phyloP scores from a whole-genome alignment of 2,888 invertebrate species.

The Scaeva pyrastri region DNA sequence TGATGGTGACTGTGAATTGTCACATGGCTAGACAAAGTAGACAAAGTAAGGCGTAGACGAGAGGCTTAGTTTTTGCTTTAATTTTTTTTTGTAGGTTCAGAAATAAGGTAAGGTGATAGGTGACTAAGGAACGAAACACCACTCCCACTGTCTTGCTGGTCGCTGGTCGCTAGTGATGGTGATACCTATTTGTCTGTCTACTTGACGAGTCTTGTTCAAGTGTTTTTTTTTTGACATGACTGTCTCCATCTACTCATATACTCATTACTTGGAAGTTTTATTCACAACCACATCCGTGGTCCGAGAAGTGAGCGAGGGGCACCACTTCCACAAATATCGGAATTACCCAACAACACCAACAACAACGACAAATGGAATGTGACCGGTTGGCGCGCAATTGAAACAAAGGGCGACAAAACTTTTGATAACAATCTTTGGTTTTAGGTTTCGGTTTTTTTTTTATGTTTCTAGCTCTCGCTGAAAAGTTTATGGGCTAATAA shows the following conservation, averaged over 20 bases:
- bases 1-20: not conserved
- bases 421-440: slow-evolving; percentile 75
- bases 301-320: not conserved
- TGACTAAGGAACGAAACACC: slow-evolving; percentile 26
- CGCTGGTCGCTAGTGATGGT: too few relatives aligned
- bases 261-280: not conserved
- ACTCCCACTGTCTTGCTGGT: slow-evolving; percentile 15
- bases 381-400: slow-evolving; percentile 44
- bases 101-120: slow-evolving; percentile 8
- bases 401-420: slow-evolving; percentile 75
- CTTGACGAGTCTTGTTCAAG: slow-evolving; percentile 37
- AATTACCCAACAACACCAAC: not conserved
- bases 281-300: slow-evolving; percentile 5
- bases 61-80: not conserved
- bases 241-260: not conserved
- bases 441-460: slow-evolving; percentile 68
- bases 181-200: not conserved
- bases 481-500: slow-evolving; percentile 69
- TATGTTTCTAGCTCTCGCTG: not conserved
- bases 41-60: not conserved
- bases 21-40: slow-evolving; percentile 7
- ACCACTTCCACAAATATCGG: not conserved
- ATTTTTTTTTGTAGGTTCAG: not conserved
- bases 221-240: not conserved
- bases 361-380: slow-evolving; percentile 40